phyloP scores from a whole-genome alignment of 2,113 vertebrate species.

The Nothoprocta pentlandii region DNA sequence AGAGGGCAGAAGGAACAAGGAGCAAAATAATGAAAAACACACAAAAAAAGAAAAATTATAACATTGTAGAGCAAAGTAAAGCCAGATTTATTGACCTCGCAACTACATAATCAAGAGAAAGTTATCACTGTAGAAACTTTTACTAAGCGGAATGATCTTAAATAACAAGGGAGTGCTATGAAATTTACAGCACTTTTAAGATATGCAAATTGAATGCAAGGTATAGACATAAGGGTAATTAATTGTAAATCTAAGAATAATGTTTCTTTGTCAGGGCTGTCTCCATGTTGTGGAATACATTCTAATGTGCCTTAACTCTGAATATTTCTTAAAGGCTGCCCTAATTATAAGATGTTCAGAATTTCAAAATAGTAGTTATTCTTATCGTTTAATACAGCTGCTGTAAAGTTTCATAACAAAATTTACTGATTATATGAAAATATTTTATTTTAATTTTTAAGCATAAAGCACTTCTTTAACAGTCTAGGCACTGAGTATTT shows the following conservation, averaged over 20 bases:
- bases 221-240: constrained; percentile 98
- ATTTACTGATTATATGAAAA: constrained; percentile 73
- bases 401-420: constrained; percentile 71
- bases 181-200: constrained; percentile 92
- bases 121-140: constrained; percentile 83
- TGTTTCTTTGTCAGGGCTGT: constrained; percentile 97
- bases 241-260: constrained; percentile 99
- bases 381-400: constrained; percentile 78
- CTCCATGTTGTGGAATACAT: constrained; percentile 94
- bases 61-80: constrained; percentile 71
- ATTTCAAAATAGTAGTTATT: constrained; percentile 85
- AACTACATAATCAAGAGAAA: constrained; percentile 79
- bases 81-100: constrained; percentile 83
- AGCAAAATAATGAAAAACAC: constrained; percentile 89
- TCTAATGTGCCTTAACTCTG: constrained; percentile 93
- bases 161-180: constrained; percentile 88
- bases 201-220: constrained; percentile 98
- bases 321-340: constrained; percentile 89
- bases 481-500: constrained; percentile 7
- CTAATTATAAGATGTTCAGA: constrained; percentile 89
- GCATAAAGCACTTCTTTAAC: constrained; percentile 53
- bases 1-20: constrained; percentile 88
- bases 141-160: constrained; percentile 81
- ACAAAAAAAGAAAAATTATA: constrained; percentile 83
- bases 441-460: constrained; percentile 73